phyloP scores from a whole-genome alignment of 2,797 vertebrate species.

The Mormyrops boulengeri region DNA sequence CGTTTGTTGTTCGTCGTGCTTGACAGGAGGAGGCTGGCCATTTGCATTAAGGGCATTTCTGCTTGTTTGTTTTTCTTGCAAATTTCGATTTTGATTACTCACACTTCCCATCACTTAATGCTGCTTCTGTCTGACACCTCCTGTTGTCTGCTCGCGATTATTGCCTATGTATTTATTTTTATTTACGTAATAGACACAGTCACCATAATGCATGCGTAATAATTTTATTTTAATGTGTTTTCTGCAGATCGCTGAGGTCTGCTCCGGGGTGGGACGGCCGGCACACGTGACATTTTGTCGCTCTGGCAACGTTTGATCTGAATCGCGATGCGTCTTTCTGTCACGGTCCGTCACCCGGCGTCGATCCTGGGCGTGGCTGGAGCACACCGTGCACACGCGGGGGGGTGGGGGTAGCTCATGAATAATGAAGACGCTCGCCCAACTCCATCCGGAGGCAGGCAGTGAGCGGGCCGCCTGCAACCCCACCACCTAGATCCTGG shows the following conservation, averaged over 20 bases:
- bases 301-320: constrained; percentile 80
- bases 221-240: not conserved
- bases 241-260: not conserved
- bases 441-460: constrained; percentile 66
- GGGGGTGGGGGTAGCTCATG: constrained; percentile 70
- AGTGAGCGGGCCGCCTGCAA: constrained; percentile 68
- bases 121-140: not conserved
- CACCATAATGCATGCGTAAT: not conserved
- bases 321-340: constrained; percentile 89
- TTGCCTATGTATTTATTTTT: not conserved
- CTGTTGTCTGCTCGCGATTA: not conserved
- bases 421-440: constrained; percentile 86
- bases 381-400: constrained; percentile 64
- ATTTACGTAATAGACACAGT: not conserved
- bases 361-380: constrained; percentile 91
- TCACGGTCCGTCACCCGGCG: constrained; percentile 86
- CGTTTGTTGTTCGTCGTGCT: not conserved
- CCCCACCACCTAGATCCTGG: constrained; percentile 36
- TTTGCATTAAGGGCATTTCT: constrained; percentile 31
- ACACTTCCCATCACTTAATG: not conserved
- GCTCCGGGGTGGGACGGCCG: not conserved
- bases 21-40: not conserved
- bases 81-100: not conserved
- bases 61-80: constrained; percentile 5
- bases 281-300: constrained; percentile 31